Base-by-base conservation (phyloP, 1,140 invertebrate genomes). In the Melipona quadrifasciata region DNA sequence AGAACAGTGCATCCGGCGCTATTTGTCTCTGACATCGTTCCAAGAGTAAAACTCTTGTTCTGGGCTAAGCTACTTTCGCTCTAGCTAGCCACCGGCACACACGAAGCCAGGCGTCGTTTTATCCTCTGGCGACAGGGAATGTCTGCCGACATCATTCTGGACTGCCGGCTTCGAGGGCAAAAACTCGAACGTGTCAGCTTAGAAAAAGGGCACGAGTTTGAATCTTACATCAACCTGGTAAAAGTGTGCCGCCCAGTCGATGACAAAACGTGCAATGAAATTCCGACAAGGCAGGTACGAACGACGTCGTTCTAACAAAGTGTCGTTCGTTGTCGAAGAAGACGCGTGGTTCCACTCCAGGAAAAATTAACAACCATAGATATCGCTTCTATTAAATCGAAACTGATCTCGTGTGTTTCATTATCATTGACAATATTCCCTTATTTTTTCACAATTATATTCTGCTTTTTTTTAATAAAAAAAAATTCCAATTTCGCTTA, bases 11-110 rank as follows among this genome's bases (percentile, higher is more conserved):
- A 82, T 87, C 86, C 75, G 86, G 70, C 19, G 58, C 85, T 84
- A 87, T 89, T 89, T 88, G 83, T 87, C 86, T 85, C 65, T 87
- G 82, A 82, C 73, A 81, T 81, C 82, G 87, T 81, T 87, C 79
- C 61, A 51, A 73, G 58, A 78, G 34, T 79, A 85, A 61, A 87
- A 87, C 74, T 87, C 87, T 88, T 82, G 78, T 89, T 85, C 87
- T 73, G 73, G 70, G 61, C 83, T 82, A 88, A 88, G 64, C 78
- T 87, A 72, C 86, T 87, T 61, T 80, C 67, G 24, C 76, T 64
- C 53, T 12, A 73, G 67, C 67, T 72, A 79, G n/a, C 82, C 47
- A 80, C 73, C 34, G 24, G 27, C 75, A 55, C 74, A 39, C 74
- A 31, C 85, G 51, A 47, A 31, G 67, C 57, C 27, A 68, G 64